Evolutionary conservation across 2,113 vertebrate species (phyloP), one percentile per base, ranked within the genome.

Genomic region (Pleuronectes platessa): DNA sequence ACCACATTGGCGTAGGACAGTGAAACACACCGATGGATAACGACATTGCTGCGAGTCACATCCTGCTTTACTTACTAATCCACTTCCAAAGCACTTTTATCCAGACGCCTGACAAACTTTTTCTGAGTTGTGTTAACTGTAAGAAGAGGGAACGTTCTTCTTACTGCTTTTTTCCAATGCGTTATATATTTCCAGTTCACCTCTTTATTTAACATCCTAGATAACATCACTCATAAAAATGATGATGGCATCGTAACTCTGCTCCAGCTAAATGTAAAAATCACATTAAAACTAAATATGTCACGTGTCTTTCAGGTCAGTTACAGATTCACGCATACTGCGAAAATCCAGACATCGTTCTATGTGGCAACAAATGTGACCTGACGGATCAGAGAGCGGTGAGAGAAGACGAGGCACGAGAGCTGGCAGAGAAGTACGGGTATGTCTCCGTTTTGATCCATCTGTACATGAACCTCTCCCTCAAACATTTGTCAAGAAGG

Each of bases 311-410:
- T 81, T 45, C 84, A 99, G 98, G 96, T 91, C 98, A 99, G 92
- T 90, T 99, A 71, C 98, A 99, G 90, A 94, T 96, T 84, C 97
- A 99, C 0, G 98, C 98, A 0, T 99, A 99, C 86, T 99, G 98
- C 73, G 97, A 99, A 88, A 99, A 95, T 89, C 98, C 98, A 8
- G 98, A 99, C 69, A 94, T 99, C 17, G 95, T 99, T 12, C 84
- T 99, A 27, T 99, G 98, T 85, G 98, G 97, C 42, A 99, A 99
- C 91, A 99, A 99, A 88, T 96, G 95, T 78, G 98, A 99, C 83
- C 93, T 99, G 84, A 92, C 94, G 6, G 97, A 98, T 78, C 97
- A 98, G 92, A 94, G 97, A 75, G 93, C 89, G 1, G 96, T 99
- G 56, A 95, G 94, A 63, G 95, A 97, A 84, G 94, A 95, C 6